Evolutionary conservation across 35 echinoderm and acorn worm species (phyloP), one percentile per base, ranked within the genome.

Genomic region (Apostichopus japonicus): DNA sequence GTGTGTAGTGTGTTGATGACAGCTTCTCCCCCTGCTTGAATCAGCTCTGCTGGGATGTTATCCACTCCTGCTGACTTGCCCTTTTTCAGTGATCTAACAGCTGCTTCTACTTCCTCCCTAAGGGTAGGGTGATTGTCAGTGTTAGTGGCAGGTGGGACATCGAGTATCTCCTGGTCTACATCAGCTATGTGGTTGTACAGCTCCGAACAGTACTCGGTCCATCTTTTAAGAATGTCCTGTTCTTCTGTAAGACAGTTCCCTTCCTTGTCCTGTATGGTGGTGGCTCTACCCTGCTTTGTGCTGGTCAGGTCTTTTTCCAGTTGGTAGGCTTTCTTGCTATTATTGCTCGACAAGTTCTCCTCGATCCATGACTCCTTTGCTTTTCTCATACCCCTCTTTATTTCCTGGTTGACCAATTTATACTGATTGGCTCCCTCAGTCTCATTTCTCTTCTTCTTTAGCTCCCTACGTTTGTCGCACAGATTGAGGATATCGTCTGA

Each of bases 161-260:
- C n/a, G n/a, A n/a, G n/a, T n/a, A n/a, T n/a, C n/a, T n/a, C n/a
- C n/a, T n/a, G n/a, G n/a, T n/a, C n/a, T n/a, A n/a, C n/a, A n/a
- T n/a, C n/a, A n/a, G n/a, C n/a, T n/a, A n/a, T n/a, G n/a, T n/a
- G n/a, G n/a, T n/a, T n/a, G n/a, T n/a, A n/a, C n/a, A n/a, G n/a
- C n/a, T n/a, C n/a, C n/a, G n/a, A n/a, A n/a, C n/a, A n/a, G n/a
- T n/a, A n/a, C n/a, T n/a, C n/a, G n/a, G n/a, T n/a, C n/a, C n/a
- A n/a, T n/a, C n/a, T n/a, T n/a, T n/a, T n/a, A n/a, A n/a, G n/a
- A n/a, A n/a, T n/a, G n/a, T n/a, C 27, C 59, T 93, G 56, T n/a
- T 93, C 81, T 75, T 93, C 79, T 5, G 81, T 72, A 6, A 93
- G 58, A 17, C 33, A 72, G 6, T 93, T 86, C 21, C 92, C 81